These are phyloP conservation scores for Sorex maritimensis DNA, from an alignment of 2,797 vertebrate genomes.

Conservation along the genomic window DNA sequence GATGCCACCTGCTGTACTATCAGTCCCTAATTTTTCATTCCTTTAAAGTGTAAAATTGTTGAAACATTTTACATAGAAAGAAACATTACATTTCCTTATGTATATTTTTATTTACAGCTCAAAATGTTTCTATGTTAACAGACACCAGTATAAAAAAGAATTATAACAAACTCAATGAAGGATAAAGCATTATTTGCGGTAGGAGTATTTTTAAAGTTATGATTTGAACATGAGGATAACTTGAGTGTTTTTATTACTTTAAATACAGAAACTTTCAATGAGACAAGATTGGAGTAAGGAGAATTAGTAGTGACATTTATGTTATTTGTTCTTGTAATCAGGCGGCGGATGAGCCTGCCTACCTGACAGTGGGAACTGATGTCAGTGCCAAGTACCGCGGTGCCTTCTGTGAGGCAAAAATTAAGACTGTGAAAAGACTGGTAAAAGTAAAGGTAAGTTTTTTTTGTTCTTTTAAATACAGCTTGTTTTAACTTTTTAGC, in stretches of 20 bases:
- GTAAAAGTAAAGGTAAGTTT: conserved; percentile 98
- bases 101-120: conserved; percentile 60
- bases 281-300: neutral
- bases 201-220: neutral
- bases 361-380: conserved; percentile 98
- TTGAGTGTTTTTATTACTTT: conserved; percentile 12
- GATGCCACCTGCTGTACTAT: neutral
- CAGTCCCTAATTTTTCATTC: conserved; percentile 42
- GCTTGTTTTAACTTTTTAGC: neutral
- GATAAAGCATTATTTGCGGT: conserved; percentile 46
- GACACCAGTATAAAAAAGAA: neutral
- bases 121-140: conserved; percentile 27
- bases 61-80: conserved; percentile 21
- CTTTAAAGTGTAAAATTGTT: conserved; percentile 48
- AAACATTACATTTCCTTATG: conserved; percentile 21
- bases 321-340: conserved; percentile 83
- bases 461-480: neutral
- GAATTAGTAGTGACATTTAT: conserved; percentile 1
- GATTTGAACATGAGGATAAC: neutral
- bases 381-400: conserved; percentile 99
- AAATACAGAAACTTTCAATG: neutral
- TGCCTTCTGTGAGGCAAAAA: conserved; percentile 99
- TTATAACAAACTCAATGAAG: neutral
- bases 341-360: conserved; percentile 99
- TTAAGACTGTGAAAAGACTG: conserved; percentile 98